Base-by-base conservation (phyloP, 1,140 invertebrate species). In the Tenebrio molitor region DNA sequence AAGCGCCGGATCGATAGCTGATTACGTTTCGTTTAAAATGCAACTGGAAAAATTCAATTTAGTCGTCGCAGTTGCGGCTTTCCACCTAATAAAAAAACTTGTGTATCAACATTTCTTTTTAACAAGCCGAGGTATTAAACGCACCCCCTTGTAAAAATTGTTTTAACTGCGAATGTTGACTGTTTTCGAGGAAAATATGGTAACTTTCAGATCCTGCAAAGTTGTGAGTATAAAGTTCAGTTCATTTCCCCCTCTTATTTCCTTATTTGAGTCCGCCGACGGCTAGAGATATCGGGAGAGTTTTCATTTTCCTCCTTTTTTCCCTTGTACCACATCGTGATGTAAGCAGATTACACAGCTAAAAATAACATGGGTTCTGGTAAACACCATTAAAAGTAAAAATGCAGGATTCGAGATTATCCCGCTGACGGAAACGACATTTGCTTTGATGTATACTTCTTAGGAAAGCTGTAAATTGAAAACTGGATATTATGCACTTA, bases 321-420 rank as follows among this genome's bases (percentile, higher is more conserved):
- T 46, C 36, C 44, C 25, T 67, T n/a, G 42, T 72, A 64, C 36
- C 41, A 39, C 50, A 29, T 58, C 50, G 50, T 58, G 50, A 58
- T 58, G 50, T 70, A 70, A 70, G 68, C 68, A 70, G 68, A 70
- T 70, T 70, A 70, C 46, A 62, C 46, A 17, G 68, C 68, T 70
- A 70, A 58, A 69, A 70, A 70, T 70, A 70, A 70, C 68, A 42
- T 70, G 68, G 68, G 58, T 70, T 69, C 58, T 58, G 50, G 46
- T 70, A 70, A 70, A 70, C 68, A 70, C 68, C 68, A 62, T 70
- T 62, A 70, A 70, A 70, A 70, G 68, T 70, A 70, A 70, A 70
- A 68, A 70, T 58, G 68, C 58, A 62, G 68, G 58, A 41, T 62
- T 70, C 46, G 8, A 39, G 41, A 42, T 68, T 68, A 65, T 65